Conservation (phyloP, 2,797 vertebrate genomes). For the Lateolabrax maculatus region DNA sequence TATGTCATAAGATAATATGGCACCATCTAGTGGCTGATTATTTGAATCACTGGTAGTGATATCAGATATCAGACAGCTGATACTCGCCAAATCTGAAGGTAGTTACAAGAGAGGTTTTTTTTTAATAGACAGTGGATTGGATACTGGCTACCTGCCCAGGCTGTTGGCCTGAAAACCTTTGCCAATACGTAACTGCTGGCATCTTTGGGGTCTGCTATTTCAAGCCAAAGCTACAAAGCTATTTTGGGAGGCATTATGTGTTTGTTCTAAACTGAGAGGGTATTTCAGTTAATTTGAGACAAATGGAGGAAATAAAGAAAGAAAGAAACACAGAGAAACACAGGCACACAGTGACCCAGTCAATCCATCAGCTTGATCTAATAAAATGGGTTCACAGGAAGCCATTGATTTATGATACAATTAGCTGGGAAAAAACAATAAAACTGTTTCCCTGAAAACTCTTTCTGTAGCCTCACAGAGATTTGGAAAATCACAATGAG, state of each 20-base stretch:
- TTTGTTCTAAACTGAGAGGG: constrained; percentile 13
- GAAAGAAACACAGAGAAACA: not conserved
- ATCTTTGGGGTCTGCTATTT: constrained; percentile 42
- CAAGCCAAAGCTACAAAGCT: constrained; percentile 35
- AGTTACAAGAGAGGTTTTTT: not conserved
- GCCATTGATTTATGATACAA: not conserved
- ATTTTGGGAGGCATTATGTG: constrained; percentile 31
- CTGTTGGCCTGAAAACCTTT: constrained; percentile 22
- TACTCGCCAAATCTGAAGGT: constrained; percentile 6
- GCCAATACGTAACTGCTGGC: constrained; percentile 38
- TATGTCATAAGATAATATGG: constrained; percentile 10
- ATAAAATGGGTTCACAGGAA: constrained; percentile 29
- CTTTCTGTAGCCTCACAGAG: not conserved
- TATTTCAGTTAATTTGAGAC: not conserved
- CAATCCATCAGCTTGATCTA: constrained; percentile 4
- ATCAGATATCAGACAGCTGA: not conserved
- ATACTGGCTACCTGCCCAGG: constrained; percentile 49
- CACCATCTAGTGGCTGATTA: constrained; percentile 52
- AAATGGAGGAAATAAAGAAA: not conserved
- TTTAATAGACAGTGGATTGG: constrained; percentile 18
- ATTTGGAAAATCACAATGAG: constrained; percentile 3
- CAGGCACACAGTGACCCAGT: not conserved
- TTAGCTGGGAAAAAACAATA: constrained; percentile 10
- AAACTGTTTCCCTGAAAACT: not conserved
- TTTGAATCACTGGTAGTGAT: not conserved